These are phyloP conservation scores for Drosophila asahinai DNA, from an alignment of 1,140 invertebrate genomes.

Conservation along the genomic window DNA sequence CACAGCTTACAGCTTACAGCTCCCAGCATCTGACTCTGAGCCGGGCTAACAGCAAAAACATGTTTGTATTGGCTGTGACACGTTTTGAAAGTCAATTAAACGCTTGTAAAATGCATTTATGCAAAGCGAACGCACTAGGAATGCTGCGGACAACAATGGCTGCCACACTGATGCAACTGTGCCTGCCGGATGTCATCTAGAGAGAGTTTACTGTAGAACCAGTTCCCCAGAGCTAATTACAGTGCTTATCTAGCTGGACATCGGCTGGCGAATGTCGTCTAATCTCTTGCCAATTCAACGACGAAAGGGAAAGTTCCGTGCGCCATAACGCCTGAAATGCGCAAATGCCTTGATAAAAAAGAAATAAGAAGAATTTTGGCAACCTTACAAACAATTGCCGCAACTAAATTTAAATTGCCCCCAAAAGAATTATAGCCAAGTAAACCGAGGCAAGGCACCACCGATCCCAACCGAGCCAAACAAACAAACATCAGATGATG, in stretches of 20 bases:
- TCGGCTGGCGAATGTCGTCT: constrained; percentile 22
- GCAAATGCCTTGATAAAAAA: constrained; percentile 55
- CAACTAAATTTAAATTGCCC: constrained; percentile 53
- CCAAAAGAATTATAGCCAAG: constrained; percentile 52
- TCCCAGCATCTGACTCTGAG: constrained; percentile 23
- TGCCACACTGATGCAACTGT: constrained; percentile 8
- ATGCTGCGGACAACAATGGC: constrained; percentile 31
- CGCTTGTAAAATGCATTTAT: constrained; percentile 76
- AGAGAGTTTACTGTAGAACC: constrained; percentile 31
- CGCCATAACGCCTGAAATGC: constrained; percentile 19
- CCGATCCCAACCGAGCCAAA: constrained; percentile 7
- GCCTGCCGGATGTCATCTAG: not conserved
- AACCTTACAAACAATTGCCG: constrained; percentile 50
- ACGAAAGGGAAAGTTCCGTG: constrained; percentile 34
- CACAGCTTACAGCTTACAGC: constrained; percentile 29
- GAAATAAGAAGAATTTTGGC: constrained; percentile 24
- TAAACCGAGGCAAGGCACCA: constrained; percentile 22
- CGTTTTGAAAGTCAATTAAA: constrained; percentile 79
- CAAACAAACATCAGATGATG: constrained; percentile 33
- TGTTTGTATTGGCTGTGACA: constrained; percentile 63
- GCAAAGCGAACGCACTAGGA: constrained; percentile 50
- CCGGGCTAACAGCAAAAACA: constrained; percentile 58
- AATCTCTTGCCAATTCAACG: constrained; percentile 29
- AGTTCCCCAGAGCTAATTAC: constrained; percentile 42
- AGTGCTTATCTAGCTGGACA: constrained; percentile 23